Conservation (phyloP, 2,113 vertebrate species). For the Vulpes lagopus region DNA sequence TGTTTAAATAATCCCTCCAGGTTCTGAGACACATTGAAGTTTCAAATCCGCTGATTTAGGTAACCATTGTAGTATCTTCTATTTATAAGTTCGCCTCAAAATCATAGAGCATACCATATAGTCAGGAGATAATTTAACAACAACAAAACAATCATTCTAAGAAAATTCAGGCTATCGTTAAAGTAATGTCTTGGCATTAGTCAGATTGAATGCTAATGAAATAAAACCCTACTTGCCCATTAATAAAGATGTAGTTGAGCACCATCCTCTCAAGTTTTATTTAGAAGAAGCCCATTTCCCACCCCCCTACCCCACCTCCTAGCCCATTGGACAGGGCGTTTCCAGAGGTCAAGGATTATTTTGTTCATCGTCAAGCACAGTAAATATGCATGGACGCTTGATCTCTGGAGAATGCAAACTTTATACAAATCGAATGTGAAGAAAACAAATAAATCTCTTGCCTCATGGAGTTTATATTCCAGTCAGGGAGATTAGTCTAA, state of each 20-base stretch:
- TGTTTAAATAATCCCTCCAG: no score
- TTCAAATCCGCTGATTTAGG: not conserved
- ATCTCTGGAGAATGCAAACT: not conserved
- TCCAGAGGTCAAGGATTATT: not conserved
- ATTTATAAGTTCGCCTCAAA: not conserved
- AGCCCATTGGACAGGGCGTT: not conserved
- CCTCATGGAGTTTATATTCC: not conserved
- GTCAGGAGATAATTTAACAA: not conserved
- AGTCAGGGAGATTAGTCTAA: not conserved
- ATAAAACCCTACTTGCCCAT: not conserved
- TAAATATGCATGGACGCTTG: not conserved
- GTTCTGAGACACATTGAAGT: not conserved
- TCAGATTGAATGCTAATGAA: not conserved
- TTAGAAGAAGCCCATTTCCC: accelerated
- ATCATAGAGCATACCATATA: not conserved
- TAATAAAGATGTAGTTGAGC: not conserved
- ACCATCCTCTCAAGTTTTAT: not conserved
- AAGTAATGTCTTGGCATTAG: not conserved
- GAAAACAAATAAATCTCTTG: not conserved
- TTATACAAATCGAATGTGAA: not conserved
- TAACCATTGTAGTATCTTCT: not conserved
- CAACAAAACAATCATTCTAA: not conserved
- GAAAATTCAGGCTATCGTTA: not conserved
- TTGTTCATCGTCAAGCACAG: accelerated
- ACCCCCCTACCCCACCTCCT: accelerated